These are phyloP conservation scores for Cnemophilus loriae DNA, from an alignment of 2,113 vertebrate genomes.

Conservation along the genomic window DNA sequence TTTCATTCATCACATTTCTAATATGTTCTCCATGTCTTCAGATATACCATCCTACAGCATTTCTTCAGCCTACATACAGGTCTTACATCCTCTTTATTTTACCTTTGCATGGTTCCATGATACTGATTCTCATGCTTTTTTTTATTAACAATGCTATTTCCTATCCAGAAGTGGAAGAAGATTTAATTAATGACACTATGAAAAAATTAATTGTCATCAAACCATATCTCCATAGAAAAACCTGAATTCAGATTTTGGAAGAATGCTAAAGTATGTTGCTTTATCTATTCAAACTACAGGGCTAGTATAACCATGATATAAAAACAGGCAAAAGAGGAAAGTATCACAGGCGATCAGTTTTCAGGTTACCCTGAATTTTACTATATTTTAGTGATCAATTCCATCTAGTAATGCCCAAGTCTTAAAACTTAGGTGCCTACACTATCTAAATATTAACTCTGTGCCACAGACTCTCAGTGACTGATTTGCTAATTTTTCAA, in stretches of 20 bases:
- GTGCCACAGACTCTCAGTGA: neutral
- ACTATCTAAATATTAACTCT: neutral
- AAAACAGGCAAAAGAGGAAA: neutral
- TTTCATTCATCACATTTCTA: neutral
- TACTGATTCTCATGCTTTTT: neutral
- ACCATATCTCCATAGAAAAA: neutral
- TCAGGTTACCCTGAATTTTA: neutral
- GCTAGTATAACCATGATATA: neutral
- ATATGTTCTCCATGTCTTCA: neutral
- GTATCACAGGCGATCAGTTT: neutral
- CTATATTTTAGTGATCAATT: neutral
- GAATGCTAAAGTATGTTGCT: neutral
- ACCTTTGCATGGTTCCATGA: neutral
- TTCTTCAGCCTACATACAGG: neutral
- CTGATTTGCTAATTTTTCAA: neutral
- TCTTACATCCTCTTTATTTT: neutral
- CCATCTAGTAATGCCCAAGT: neutral
- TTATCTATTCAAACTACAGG: neutral
- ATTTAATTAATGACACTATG: neutral
- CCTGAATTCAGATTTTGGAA: neutral
- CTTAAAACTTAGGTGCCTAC: neutral
- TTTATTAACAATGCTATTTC: neutral
- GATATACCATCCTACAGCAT: neutral
- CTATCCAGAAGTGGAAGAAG: neutral
- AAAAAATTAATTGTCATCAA: neutral